A percentile compares a stretch with the other conserved stretches of the same genome.
Conservation (phyloP, 2,113 vertebrate species). For the Mesitornis unicolor region DNA sequence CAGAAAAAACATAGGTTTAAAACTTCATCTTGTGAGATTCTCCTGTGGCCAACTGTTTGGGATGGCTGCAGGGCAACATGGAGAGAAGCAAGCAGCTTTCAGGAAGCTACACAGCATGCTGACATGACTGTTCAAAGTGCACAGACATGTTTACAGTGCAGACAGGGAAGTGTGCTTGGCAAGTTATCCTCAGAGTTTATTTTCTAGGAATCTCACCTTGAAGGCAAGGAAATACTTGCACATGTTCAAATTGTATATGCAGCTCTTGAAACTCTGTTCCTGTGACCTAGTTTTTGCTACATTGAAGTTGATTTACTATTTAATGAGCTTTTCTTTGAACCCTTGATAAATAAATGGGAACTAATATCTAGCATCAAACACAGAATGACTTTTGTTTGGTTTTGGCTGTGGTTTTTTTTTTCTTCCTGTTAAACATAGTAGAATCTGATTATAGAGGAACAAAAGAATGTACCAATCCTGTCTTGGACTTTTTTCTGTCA, state of each 20-base stretch:
- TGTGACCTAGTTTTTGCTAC: background rate
- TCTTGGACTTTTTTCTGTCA: background rate
- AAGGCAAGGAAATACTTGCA: background rate
- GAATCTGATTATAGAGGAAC: background rate
- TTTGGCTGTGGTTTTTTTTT: background rate
- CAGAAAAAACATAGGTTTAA: background rate
- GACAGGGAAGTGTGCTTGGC: background rate
- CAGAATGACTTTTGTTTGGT: background rate
- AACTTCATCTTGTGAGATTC: background rate
- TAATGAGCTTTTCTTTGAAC: constrained; percentile 29
- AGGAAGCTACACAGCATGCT: background rate
- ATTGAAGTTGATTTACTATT: background rate
- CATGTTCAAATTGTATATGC: background rate
- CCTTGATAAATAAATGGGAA: background rate
- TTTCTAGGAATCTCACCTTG: background rate
- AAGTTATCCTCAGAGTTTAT: background rate
- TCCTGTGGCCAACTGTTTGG: background rate
- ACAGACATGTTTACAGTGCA: background rate
- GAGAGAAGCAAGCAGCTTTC: background rate
- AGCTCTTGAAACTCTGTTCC: background rate
- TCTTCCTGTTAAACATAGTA: background rate
- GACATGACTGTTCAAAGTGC: background rate
- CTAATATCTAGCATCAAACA: background rate
- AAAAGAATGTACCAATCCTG: background rate
- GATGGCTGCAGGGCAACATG: background rate